These are phyloP conservation scores for Parotocinclus haroldoi DNA, from an alignment of 2,797 vertebrate genomes.

Conservation along the genomic window DNA sequence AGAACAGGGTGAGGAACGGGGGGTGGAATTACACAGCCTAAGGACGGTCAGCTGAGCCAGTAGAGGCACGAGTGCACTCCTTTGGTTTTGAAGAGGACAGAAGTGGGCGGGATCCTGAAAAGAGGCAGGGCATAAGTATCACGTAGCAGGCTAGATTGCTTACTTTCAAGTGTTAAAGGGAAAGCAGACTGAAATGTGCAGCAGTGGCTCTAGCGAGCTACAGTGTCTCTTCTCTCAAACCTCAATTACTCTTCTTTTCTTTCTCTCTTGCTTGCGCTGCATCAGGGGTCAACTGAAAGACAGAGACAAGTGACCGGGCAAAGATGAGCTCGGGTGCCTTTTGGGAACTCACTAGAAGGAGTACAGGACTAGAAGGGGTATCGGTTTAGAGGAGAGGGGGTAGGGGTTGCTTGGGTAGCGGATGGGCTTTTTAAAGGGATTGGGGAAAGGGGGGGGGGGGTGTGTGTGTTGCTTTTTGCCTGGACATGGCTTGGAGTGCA, in stretches of 20 bases:
- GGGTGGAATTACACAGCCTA: slow-evolving; percentile 67
- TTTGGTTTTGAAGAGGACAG: slow-evolving; percentile 65
- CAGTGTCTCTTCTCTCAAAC: slow-evolving; percentile 64
- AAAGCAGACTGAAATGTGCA: slow-evolving; percentile 82
- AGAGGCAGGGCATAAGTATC: slow-evolving; percentile 79
- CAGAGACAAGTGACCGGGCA: slow-evolving; percentile 68
- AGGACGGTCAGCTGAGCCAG: slow-evolving; percentile 70
- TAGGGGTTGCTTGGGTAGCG: slow-evolving; percentile 62
- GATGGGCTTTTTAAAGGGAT: slow-evolving; percentile 45
- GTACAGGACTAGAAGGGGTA: slow-evolving; percentile 59
- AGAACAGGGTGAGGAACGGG: slow-evolving; percentile 53
- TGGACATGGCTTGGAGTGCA: slow-evolving; percentile 59
- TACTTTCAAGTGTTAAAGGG: slow-evolving; percentile 94
- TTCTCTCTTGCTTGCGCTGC: slow-evolving; percentile 35
- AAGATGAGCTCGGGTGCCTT: slow-evolving; percentile 53
- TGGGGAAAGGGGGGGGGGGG: too few relatives aligned
- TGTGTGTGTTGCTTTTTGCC: slow-evolving; percentile 52
- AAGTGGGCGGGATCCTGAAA: slow-evolving; percentile 59
- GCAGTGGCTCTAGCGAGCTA: slow-evolving; percentile 74
- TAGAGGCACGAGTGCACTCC: slow-evolving; percentile 54
- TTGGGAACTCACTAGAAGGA: slow-evolving; percentile 55
- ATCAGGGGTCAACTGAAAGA: slow-evolving; percentile 91
- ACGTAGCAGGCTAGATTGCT: slow-evolving; percentile 95
- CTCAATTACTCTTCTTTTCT: slow-evolving; percentile 50
- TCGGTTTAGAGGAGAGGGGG: slow-evolving; percentile 57